phyloP scores from a whole-genome alignment of 2,797 vertebrate species.

The Vespertilio murinus region DNA sequence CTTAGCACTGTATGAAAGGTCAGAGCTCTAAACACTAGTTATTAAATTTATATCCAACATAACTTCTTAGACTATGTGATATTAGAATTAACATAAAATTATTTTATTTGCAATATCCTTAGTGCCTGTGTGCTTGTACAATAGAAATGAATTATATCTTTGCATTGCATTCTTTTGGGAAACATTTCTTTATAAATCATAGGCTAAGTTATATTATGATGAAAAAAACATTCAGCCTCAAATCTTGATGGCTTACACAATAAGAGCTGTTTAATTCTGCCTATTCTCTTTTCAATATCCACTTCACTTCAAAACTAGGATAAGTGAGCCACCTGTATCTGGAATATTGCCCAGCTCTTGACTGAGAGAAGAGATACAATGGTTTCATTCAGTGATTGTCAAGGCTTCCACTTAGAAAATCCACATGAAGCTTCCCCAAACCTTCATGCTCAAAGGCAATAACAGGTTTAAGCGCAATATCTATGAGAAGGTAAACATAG shows the following conservation, averaged over 20 bases:
- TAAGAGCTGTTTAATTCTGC: not conserved
- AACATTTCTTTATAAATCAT: constrained; percentile 11
- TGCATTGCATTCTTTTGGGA: not conserved
- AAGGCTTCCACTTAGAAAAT: not conserved
- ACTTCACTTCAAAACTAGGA: not conserved
- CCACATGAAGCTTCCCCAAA: not conserved
- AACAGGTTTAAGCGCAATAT: not conserved
- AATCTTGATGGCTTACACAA: not conserved
- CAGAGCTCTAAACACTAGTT: not conserved
- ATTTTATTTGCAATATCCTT: not conserved
- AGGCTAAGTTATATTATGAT: not conserved
- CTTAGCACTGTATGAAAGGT: not conserved
- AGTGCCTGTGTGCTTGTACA: not conserved
- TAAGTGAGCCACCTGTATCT: not conserved
- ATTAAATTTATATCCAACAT: not conserved
- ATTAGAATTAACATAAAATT: not conserved
- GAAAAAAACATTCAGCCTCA: not conserved
- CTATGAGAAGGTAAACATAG: not conserved
- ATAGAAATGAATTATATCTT: not conserved
- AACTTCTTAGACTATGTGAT: not conserved
- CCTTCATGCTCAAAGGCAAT: not conserved
- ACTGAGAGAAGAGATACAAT: not conserved
- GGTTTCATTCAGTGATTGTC: not conserved
- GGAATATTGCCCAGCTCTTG: not conserved
- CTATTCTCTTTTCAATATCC: not conserved